Evolutionary conservation across 2,888 invertebrate genomes (phyloP), one percentile per base, ranked within the genome.

Genomic region (Brachyptera risi): DNA sequence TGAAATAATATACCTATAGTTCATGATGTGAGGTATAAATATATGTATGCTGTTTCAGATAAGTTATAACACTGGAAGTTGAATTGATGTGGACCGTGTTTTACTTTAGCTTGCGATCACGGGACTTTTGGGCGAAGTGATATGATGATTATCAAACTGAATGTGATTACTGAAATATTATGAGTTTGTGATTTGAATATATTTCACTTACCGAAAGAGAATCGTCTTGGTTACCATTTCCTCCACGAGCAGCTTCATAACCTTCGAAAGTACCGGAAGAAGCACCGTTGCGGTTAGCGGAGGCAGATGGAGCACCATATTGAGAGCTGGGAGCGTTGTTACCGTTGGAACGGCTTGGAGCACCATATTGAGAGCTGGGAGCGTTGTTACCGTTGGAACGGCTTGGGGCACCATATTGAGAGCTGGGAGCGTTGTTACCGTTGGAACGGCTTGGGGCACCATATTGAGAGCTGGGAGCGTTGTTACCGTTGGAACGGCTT

Each of bases 341-440:
- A 21, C 17, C 63, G 63, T 62, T 59, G 66, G 69, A 15, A 70
- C 72, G 11, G 15, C 35, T 3, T n/a, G 58, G 58, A 15, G 61
- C 27, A 7, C 56, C 56, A 27, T 64, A 56, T n/a, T 57, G 60
- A 21, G 51, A 44, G 37, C 31, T 31, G 40, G 37, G 24, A 9
- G 51, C 51, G 31, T 17, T 44, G 13, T 35, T 2, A 21, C 17
- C 63, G 63, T 62, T 59, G 66, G 69, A 15, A 70, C 72, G 11
- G 15, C 35, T 3, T n/a, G 58, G 58, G 23, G 61, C 27, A 7
- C 56, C 56, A 27, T 56, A 60, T 15, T 24, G 56, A 15, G 56
- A 24, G 15, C 50, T 21, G 3, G 35, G 59, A 27, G 59, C 37
- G 4, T 19, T 21, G 2, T 38, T 21, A 4, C 38, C 47, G 31